A percentile compares a stretch with the other conserved stretches of the same genome.
phyloP scores from a whole-genome alignment of 2,888 invertebrate genomes.

The Andrena haemorrhoa region DNA sequence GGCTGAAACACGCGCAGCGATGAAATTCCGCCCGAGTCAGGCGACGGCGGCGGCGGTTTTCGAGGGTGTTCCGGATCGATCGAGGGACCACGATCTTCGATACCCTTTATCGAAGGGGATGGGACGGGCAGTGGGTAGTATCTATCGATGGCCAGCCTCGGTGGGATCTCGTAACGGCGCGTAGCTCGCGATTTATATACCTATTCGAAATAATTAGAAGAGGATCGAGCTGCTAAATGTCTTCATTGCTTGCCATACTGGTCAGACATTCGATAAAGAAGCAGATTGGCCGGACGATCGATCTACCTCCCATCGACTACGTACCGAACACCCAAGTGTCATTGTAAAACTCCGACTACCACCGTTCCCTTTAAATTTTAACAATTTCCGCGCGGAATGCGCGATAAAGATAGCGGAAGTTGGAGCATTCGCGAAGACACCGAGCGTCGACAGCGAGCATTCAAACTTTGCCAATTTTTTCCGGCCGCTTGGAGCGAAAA shows the following conservation, averaged over 20 bases:
- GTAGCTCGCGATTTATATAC: neutral
- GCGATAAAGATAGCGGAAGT: conserved; percentile 21
- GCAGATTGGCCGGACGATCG: no score
- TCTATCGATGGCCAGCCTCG: conserved; percentile 1
- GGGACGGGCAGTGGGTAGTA: neutral
- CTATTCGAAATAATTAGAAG: neutral
- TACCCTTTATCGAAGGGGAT: conserved; percentile 14
- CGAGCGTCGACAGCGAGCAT: neutral
- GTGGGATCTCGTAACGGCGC: neutral
- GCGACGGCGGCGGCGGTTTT: conserved; percentile 10
- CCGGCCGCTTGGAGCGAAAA: conserved; percentile 28
- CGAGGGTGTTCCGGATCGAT: conserved; percentile 12
- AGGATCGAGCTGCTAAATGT: neutral
- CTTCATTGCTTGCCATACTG: neutral
- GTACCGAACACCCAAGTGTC: neutral
- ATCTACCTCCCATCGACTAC: neutral
- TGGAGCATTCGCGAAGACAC: conserved; percentile 3
- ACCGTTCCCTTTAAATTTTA: conserved; percentile 6
- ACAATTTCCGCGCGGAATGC: neutral
- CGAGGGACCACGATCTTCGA: conserved; percentile 14
- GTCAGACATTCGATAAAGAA: no score
- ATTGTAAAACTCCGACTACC: neutral
- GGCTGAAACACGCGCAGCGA: conserved; percentile 38
- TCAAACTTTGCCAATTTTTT: conserved; percentile 34
- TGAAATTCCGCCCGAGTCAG: conserved; percentile 18